Base-by-base conservation (phyloP, 2,888 invertebrate species). In the Patella caerulea region DNA sequence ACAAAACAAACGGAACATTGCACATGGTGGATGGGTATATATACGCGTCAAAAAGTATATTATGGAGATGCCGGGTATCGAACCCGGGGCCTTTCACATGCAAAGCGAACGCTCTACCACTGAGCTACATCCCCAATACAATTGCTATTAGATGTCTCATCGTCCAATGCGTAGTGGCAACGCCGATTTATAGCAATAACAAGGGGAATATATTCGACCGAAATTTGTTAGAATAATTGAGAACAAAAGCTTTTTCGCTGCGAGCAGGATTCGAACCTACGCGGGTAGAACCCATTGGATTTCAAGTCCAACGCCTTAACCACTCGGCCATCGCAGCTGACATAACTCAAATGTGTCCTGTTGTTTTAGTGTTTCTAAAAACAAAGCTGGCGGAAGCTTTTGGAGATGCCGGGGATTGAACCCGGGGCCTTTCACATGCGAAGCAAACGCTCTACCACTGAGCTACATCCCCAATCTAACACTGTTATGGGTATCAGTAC, bases 51-150 rank as follows among this genome's bases (percentile, higher is more conserved):
- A 45, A 45, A 45, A 45, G 34, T 45, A 5, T 45, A 4, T 45
- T 5, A 71, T 73, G 73, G 73, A 73, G 73, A 45, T 73, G 73
- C 73, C 73, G 73, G 73, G 73, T 29, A 73, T 73, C 73, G 73
- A 73, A 73, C 73, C 73, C 73, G 73, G 73, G 73, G 73, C 73
- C 73, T 73, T 73, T 73, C 73, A 73, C 73, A 73, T 73, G 73
- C 73, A 52, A 73, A 73, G 73, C 73, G 73, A 73, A 73, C 73
- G 73, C 73, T 73, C 73, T 73, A 73, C 73, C 73, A 73, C 73
- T 73, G 73, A 73, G 73, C 73, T 73, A 73, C 73, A 73, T 45
- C 73, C 73, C 73, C 73, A 71, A 56, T 56, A 45, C 34, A 45
- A 45, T 24, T 24, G 24, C 24, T 24, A 24, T 24, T 24, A 24